Base-by-base conservation (phyloP, 2,888 invertebrate genomes). In the Agonopterix heracliana region DNA sequence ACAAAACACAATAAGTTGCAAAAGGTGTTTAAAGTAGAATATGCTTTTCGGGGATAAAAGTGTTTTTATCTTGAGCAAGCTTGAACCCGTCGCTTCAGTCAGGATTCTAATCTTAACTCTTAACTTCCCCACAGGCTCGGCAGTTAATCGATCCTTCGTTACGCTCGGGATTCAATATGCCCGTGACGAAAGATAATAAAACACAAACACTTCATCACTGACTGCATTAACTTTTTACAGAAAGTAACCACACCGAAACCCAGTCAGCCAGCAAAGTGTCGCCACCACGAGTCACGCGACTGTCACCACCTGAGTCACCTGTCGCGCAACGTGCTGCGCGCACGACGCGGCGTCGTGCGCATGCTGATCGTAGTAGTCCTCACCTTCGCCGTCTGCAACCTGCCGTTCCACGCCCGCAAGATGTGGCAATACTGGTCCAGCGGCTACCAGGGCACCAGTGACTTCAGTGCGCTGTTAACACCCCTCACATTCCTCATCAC, bases 321-420 rank as follows among this genome's bases (percentile, higher is more conserved):
- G 45, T 93, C 94, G 46, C 93, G 92, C 62, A 94, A 94, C 73
- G 94, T 95, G 9, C 78, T 96, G 53, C 91, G 93, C 47, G 95
- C 96, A 26, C 90, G 96, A 13, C 91, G 95, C 35, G 94, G 95
- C 45, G 97, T 97, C 45, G 95, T 97, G 59, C 92, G 95, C 55
- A 95, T 98, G 92, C 90, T 97, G 60, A 94, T 97, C 54, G 93
- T 95, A 34, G 95, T 98, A 45, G 96, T 97, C 45, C 90, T 95
- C 58, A 94, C 95, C 47, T 98, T 97, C 79, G 96, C 96, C 11
- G 71, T 96, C 38, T 96, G 97, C 84, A 96, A 97, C 78, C 85
- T 97, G 54, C 97, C 97, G 0, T 95, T 95, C 81, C 97, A 97
- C 81, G 94, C 94, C 1, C 90, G 96, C 38, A 95, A 95, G 74